A percentile compares a stretch with the other conserved stretches of the same genome.
Conservation (phyloP, 2,113 vertebrate species). For the Pseudopodoces humilis region DNA sequence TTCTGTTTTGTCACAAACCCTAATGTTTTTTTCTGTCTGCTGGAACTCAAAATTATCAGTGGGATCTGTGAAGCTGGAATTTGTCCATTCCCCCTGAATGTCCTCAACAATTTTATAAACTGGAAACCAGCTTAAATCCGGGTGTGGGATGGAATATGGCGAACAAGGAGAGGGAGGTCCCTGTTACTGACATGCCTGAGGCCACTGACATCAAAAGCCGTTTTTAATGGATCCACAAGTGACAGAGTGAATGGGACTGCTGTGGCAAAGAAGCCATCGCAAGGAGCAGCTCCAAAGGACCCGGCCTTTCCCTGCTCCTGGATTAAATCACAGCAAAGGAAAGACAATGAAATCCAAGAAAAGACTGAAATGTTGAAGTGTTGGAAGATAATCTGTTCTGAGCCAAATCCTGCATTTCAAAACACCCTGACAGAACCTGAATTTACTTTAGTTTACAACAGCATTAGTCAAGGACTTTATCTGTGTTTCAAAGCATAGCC, state of each 20-base stretch:
- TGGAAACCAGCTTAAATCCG: not conserved
- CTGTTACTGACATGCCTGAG: not conserved
- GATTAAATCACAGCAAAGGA: constrained; percentile 43
- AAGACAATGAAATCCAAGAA: constrained; percentile 16
- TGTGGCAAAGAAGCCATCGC: not conserved
- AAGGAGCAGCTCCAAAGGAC: not conserved
- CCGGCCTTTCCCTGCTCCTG: not conserved
- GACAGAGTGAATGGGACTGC: constrained; percentile 36
- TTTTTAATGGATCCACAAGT: constrained; percentile 16
- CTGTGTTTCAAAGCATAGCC: constrained; percentile 8
- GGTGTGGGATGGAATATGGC: not conserved
- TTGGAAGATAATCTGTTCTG: constrained; percentile 42
- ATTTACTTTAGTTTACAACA: not conserved
- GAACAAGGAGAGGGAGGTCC: not conserved
- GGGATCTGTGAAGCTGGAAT: not conserved
- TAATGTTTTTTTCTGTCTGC: not conserved
- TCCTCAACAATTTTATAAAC: not conserved
- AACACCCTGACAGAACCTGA: not conserved
- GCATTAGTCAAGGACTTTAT: constrained; percentile 8
- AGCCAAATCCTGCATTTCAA: constrained; percentile 49
- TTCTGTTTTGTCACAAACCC: not conserved
- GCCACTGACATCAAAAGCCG: not conserved
- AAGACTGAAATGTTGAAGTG: not conserved
- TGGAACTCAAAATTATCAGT: not conserved
- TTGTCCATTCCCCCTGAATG: not conserved